Evolutionary conservation across 2,113 vertebrate genomes (phyloP).

Genomic region (Sylvietta virens): DNA sequence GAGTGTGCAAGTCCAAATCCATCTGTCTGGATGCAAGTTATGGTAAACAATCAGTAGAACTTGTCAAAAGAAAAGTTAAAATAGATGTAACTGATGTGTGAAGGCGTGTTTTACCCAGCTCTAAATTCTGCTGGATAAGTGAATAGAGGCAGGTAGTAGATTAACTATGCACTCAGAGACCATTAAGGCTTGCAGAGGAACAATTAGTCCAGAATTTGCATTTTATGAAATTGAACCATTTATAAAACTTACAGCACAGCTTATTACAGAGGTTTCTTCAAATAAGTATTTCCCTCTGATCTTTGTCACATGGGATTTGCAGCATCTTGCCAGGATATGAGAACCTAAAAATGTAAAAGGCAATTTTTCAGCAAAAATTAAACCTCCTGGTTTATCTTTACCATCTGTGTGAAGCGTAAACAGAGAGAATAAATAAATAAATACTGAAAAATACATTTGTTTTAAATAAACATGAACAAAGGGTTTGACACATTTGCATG

Average conservation of each 20-base stretch:
- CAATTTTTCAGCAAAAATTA: not conserved
- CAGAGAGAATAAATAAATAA: conserved; percentile 12
- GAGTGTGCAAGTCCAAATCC: not conserved
- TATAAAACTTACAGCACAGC: not conserved
- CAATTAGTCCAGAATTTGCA: not conserved
- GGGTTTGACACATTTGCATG: not conserved
- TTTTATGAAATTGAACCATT: not conserved
- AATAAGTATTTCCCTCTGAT: not conserved
- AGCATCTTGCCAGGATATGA: not conserved
- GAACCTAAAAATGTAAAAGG: not conserved
- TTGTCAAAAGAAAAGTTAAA: not conserved
- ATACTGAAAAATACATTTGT: not conserved
- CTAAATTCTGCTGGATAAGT: not conserved
- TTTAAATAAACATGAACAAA: not conserved
- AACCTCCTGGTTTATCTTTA: not conserved
- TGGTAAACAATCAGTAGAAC: not conserved
- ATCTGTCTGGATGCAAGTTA: not conserved
- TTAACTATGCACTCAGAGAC: not conserved
- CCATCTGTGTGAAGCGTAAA: not conserved
- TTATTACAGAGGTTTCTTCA: not conserved
- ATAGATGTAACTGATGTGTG: not conserved
- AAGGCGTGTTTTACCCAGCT: not conserved
- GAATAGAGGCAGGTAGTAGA: not conserved
- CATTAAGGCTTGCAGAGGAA: not conserved
- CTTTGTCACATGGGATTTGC: not conserved